Percentiles rank a stretch among this genome's conserved stretches.
Conservation (phyloP, 2,888 invertebrate genomes). For the Brachylomia viminalis region DNA sequence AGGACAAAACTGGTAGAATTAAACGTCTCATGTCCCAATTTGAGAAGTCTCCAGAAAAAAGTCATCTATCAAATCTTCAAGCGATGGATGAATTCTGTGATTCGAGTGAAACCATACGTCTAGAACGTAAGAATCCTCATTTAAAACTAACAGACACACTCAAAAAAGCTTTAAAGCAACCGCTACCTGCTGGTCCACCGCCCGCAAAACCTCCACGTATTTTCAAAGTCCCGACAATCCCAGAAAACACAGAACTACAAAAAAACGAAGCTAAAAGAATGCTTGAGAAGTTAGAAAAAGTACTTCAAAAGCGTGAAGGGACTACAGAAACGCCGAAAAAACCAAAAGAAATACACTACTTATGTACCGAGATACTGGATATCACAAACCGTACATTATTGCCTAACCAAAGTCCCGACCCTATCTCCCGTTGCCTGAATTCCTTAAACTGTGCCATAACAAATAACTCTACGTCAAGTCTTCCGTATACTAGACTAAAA, state of each 20-base stretch:
- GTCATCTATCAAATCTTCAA: conserved; percentile 76
- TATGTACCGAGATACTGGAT: conserved; percentile 88
- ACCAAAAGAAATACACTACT: conserved; percentile 87
- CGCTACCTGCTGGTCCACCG: conserved; percentile 93
- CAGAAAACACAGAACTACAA: conserved; percentile 75
- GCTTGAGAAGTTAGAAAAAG: conserved; percentile 92
- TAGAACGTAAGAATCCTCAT: conserved; percentile 87
- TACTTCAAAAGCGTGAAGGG: conserved; percentile 87
- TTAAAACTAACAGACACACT: conserved; percentile 90
- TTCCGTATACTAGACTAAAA: conserved; percentile 83
- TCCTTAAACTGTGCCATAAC: conserved; percentile 85
- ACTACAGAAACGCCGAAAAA: conserved; percentile 74
- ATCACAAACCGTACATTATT: conserved; percentile 80
- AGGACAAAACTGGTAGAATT: conserved; percentile 80
- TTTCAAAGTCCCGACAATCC: conserved; percentile 81
- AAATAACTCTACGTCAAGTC: conserved; percentile 80
- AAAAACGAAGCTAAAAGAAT: conserved; percentile 91
- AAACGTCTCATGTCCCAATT: conserved; percentile 72
- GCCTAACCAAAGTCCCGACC: conserved; percentile 76
- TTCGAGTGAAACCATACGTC: conserved; percentile 85
- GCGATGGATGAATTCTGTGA: conserved; percentile 80
- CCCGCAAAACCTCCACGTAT: conserved; percentile 94
- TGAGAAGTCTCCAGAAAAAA: conserved; percentile 65
- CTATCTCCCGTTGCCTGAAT: conserved; percentile 83
- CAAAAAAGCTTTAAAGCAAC: conserved; percentile 92